phyloP scores from a whole-genome alignment of 2,888 invertebrate species.

The Sepiola atlantica region DNA sequence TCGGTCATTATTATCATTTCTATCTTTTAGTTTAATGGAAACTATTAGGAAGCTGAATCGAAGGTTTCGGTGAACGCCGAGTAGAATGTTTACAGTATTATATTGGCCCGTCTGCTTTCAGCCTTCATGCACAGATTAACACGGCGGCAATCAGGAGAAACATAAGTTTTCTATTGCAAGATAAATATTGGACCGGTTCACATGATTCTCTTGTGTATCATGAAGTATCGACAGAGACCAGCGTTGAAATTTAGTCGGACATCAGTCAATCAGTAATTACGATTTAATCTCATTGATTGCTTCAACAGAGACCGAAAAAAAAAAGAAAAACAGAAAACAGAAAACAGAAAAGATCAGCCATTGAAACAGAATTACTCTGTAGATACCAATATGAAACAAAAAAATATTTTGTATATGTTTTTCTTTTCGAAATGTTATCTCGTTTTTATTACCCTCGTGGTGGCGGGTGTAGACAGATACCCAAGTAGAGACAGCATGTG shows the following conservation, averaged over 20 bases:
- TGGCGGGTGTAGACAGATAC: neutral
- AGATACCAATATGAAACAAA: neutral
- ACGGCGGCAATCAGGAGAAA: neutral
- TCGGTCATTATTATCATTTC: neutral
- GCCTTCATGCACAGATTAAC: neutral
- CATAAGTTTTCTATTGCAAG: neutral
- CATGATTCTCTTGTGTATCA: neutral
- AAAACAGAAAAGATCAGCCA: neutral
- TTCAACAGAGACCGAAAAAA: neutral
- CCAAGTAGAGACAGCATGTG: neutral
- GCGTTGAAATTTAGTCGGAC: conserved; percentile 6
- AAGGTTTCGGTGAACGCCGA: neutral
- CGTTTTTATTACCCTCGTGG: neutral
- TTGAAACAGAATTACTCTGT: neutral
- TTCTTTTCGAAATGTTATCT: neutral
- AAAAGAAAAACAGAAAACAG: too few species aligned
- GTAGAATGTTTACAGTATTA: neutral
- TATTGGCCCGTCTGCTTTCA: neutral
- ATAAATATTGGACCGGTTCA: neutral
- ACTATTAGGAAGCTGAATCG: neutral
- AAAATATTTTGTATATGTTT: neutral
- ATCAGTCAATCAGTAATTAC: conserved; percentile 18
- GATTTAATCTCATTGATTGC: conserved; percentile 32
- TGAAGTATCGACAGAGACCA: neutral
- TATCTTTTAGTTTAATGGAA: neutral